Evolutionary conservation across 2,888 invertebrate species (phyloP), one percentile per base, ranked within the genome.

Genomic region (Heliconius ethilla): DNA sequence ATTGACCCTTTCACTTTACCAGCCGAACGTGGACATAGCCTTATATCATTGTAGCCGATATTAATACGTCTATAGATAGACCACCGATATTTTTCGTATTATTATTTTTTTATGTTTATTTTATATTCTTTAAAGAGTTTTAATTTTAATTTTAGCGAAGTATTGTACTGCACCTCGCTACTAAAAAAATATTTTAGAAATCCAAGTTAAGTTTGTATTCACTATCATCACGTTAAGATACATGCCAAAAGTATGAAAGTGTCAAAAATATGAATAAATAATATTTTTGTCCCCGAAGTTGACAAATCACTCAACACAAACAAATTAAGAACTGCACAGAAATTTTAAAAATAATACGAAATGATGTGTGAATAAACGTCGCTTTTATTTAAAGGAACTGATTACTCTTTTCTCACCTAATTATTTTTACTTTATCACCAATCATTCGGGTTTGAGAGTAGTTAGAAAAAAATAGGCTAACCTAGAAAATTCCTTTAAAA

Each of bases 271-370:
- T 59, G 33, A 59, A 9, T n/a, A 22, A 33, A 13, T 4, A 27
- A 33, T 33, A 59, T 33, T 22, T 7, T n/a, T 29, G 55, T 72
- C 1, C 33, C 22, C 55, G 33, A 22, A 55, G 29, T 11, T 70
- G 51, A 33, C 70, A 72, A 72, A 72, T 59, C 55, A 59, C 33
- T 72, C 70, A 59, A 72, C 70, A 27, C 29, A 25, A 33, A 33
- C 29, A 55, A 72, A 72, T 55, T 72, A 29, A n/a, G 55, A 59
- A 55, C 29, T 70, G 70, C 29, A 72, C 29, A 72, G 33, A 33
- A 59, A 59, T 72, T 72, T 72, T 72, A n/a, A 72, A 70, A 55
- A 33, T 59, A 22, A 51, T 72, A 72, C 29, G 51, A 70, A 72
- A 59, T 55, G 2, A 33, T 72, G 55, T 72, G 55, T 59, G 70